A percentile compares a stretch with the other conserved stretches of the same genome.
Evolutionary conservation across 2,888 invertebrate species (phyloP).

Genomic region (Cinara cedri): DNA sequence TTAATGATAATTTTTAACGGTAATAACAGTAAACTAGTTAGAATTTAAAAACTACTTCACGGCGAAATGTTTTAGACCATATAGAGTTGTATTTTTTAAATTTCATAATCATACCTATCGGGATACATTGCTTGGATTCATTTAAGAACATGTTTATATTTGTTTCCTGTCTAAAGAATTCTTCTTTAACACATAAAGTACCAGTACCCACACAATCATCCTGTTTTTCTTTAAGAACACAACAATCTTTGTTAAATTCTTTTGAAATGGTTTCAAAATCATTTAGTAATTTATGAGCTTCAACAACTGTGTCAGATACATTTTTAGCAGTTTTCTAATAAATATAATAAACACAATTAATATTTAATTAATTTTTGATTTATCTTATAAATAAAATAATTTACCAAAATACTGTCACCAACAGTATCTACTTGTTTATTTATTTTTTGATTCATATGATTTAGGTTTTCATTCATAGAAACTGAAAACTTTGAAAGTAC

Average conservation of each 20-base stretch:
- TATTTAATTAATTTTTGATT: neutral
- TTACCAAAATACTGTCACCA: constrained; percentile 32
- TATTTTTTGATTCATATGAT: constrained; percentile 19
- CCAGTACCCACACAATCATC: constrained; percentile 46
- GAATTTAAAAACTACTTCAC: too few species aligned
- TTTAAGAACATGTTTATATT: constrained; percentile 47
- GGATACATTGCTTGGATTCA: constrained; percentile 33
- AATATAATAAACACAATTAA: neutral
- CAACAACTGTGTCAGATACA: neutral
- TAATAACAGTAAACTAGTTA: too few species aligned
- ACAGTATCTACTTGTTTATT: constrained; percentile 11
- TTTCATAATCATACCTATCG: constrained; percentile 26
- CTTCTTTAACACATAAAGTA: constrained; percentile 51
- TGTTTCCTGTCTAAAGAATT: constrained; percentile 52
- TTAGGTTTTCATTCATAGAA: constrained; percentile 14
- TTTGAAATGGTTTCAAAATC: constrained; percentile 33
- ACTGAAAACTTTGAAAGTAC: constrained; percentile 12
- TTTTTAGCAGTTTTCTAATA: constrained; percentile 18
- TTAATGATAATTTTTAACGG: too few species aligned
- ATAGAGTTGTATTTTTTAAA: neutral
- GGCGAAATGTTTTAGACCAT: too few species aligned
- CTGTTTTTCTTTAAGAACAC: constrained; percentile 38
- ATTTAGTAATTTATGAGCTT: constrained; percentile 5
- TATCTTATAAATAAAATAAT: neutral
- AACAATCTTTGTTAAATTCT: constrained; percentile 31